Evolutionary conservation across 2,797 vertebrate species (phyloP).

Genomic region (Carduelis carduelis): DNA sequence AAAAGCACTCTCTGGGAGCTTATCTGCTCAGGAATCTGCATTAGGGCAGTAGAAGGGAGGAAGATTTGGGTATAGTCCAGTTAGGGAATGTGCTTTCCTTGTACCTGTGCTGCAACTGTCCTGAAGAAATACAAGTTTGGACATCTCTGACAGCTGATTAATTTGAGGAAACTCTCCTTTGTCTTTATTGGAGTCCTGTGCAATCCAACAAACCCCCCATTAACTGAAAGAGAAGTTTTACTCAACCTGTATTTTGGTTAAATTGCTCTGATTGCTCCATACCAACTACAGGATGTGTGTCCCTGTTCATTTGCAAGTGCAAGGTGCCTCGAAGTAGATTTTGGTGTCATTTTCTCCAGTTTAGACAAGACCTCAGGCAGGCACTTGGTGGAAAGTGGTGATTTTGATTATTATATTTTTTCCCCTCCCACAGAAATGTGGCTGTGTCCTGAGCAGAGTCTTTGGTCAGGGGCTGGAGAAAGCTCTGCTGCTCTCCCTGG

Average conservation of each 20-base stretch:
- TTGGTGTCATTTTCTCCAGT: not conserved
- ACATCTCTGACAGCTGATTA: not conserved
- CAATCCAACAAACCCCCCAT: not conserved
- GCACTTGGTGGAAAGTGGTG: not conserved
- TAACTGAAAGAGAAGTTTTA: not conserved
- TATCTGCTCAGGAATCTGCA: not conserved
- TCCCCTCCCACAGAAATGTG: fast-evolving
- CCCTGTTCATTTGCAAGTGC: not conserved
- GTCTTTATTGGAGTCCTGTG: not conserved
- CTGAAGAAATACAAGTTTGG: not conserved
- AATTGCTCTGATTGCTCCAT: not conserved
- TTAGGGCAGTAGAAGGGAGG: not conserved
- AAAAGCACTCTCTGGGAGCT: not conserved
- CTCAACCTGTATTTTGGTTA: fast-evolving
- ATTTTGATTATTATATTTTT: not conserved
- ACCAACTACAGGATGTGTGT: not conserved
- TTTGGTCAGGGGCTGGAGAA: not conserved
- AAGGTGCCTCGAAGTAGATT: not conserved
- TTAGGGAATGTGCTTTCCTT: not conserved
- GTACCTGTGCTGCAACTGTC: not conserved
- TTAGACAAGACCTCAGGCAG: not conserved
- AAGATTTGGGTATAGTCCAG: not conserved
- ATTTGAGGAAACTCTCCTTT: not conserved
- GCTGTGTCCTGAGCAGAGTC: not conserved
- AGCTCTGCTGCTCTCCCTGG: not conserved